These are phyloP conservation scores for Wasmannia auropunctata DNA, from an alignment of 1,140 invertebrate genomes.

Conservation along the genomic window DNA sequence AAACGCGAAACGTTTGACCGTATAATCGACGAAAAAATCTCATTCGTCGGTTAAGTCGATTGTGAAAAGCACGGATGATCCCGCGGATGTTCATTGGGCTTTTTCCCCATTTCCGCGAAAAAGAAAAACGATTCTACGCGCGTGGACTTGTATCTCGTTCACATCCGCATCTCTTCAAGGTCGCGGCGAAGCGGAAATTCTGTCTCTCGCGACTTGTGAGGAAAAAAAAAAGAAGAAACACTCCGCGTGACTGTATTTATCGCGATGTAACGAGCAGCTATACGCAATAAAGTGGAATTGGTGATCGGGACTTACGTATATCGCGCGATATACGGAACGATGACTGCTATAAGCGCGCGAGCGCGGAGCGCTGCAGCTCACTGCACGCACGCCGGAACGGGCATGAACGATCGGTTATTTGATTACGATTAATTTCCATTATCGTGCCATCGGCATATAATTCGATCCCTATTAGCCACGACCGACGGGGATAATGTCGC, in stretches of 20 bases:
- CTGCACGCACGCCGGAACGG: slow-evolving; percentile 1
- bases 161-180: not conserved
- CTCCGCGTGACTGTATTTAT: not conserved
- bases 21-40: slow-evolving; percentile 68
- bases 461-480: slow-evolving; percentile 25
- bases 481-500: slow-evolving; percentile 8
- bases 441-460: slow-evolving; percentile 3
- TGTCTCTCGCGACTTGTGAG: not conserved
- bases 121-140: not conserved
- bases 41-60: slow-evolving; percentile 63
- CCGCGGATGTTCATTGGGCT: not conserved
- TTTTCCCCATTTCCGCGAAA: not conserved
- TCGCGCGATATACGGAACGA: not conserved
- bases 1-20: slow-evolving; percentile 45
- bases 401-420: slow-evolving; percentile 55
- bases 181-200: not conserved
- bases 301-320: not conserved
- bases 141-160: not conserved
- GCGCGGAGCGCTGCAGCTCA: too few species aligned
- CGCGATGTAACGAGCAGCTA: not conserved
- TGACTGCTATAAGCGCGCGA: not conserved
- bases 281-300: not conserved
- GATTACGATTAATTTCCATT: slow-evolving; percentile 56
- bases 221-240: too few species aligned
- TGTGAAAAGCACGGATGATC: slow-evolving; percentile 58